Evolutionary conservation across 2,797 vertebrate genomes (phyloP).

Genomic region (Lophius americanus): DNA sequence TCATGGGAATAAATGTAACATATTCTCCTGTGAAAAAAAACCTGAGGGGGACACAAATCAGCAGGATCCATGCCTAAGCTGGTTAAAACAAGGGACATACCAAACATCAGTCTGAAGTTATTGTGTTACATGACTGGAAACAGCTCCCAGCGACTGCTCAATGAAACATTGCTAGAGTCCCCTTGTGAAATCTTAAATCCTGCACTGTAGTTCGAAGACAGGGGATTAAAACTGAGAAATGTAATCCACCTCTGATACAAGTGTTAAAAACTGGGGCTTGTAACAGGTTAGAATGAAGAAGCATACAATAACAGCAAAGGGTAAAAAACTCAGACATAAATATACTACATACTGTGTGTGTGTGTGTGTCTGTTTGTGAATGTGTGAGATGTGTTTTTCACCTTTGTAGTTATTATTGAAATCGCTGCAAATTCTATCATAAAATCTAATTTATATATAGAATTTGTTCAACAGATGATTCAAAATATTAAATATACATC

Average conservation of each 20-base stretch:
- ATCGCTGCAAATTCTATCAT: no score
- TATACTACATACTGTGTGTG: no score
- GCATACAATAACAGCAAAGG: slow-evolving; percentile 1
- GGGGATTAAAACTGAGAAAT: slow-evolving; percentile 54
- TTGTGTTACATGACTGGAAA: slow-evolving; percentile 49
- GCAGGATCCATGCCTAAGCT: slow-evolving; percentile 48
- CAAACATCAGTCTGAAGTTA: slow-evolving; percentile 47
- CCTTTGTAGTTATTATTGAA: no score
- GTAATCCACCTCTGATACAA: slow-evolving; percentile 61
- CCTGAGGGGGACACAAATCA: slow-evolving; percentile 56
- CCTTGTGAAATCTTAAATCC: slow-evolving; percentile 45
- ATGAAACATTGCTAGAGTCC: slow-evolving; percentile 59
- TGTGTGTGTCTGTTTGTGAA: no score
- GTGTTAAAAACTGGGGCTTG: slow-evolving; percentile 21
- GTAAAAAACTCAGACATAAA: not conserved
- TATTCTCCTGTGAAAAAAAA: slow-evolving; percentile 55
- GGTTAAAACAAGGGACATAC: slow-evolving; percentile 57
- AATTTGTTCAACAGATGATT: no score
- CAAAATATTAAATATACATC: no score
- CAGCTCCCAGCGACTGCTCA: slow-evolving; percentile 45
- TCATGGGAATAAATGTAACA: slow-evolving; percentile 37
- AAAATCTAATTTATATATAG: no score
- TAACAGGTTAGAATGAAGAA: not conserved
- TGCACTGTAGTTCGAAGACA: slow-evolving; percentile 27
- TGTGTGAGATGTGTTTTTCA: no score